Base-by-base conservation (phyloP, 2,797 vertebrate species). In the Chaenodraco wilsoni region DNA sequence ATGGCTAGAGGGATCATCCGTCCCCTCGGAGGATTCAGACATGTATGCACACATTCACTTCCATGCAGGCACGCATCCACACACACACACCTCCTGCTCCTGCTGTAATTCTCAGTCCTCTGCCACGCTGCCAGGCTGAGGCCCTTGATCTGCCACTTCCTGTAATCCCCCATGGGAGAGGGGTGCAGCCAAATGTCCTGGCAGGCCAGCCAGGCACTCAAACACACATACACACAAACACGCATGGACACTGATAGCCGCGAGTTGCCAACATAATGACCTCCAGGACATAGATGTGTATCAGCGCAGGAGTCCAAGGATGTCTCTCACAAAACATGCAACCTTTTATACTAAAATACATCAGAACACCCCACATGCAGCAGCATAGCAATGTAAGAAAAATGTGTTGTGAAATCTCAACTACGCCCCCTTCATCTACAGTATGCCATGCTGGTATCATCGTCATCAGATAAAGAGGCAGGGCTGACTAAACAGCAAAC, bases 101-200 rank as follows among this genome's bases (percentile, higher is more conserved):
- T 75, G 82, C 76, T 83, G 84, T 88, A 87, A 91, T 91, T 88
- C 84, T 88, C 82, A 84, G 83, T 81, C 81, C 70, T 89, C 79
- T 82, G 81, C 89, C 81, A 65, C 31, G 15, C 84, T 90, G 79
- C 90, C 85, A 90, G 76, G 83, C 88, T 61, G 69, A 86, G 85
- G 79, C 92, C 91, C 90, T 92, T 92, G 91, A 92, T 94, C 93
- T 92, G 89, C 84, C 92, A 90, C 91, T 87, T 94, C 89, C 83
- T 89, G 89, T 92, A 89, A 91, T 88, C 85, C 88, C 89, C 91
- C 69, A 79, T 60, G 68, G 86, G 74, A 79, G 69, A 80, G 70
- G 79, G 84, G 63, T 83, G 76, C 78, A 85, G 84, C 87, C 89
- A 92, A 89, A 89, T 80, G 82, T 84, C 81, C 83, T 75, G 84